Base-by-base conservation (phyloP, 2,888 invertebrate genomes). In the Sclerodermus sp. region DNA sequence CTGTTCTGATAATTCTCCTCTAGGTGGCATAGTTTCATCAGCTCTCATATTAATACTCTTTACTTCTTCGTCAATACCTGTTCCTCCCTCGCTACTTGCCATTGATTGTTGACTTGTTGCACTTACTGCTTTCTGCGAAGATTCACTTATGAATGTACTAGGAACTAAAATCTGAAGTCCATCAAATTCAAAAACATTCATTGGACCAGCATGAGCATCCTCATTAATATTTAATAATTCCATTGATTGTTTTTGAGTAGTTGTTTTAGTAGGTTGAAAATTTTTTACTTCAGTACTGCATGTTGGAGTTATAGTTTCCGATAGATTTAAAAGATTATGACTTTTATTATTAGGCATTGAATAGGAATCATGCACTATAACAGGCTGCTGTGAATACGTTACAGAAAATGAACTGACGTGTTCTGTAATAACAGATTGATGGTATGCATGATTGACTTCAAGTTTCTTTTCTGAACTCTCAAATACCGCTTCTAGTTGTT, bases 1-100 rank as follows among this genome's bases (percentile, higher is more conserved):
- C 74, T 91, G 92, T 13, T 91, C 92, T 12, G 91, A 91, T 37
- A 93, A 83, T 78, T 93, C 93, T 1, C 92, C 92, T 55, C 90
- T 84, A 0, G 92, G 88, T 32, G 93, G 92, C 91, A 93, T 92
- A 59, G 87, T 86, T 76, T 93, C 93, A 70, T 93, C 91, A 0
- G 92, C 87, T 63, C 90, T 85, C 67, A 93, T 91, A 71, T 91
- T 89, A 41, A 91, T 79, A 62, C 83, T 83, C 49, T 77, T 77
- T 10, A 77, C 74, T 55, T 76, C 77, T 43, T 77, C 77, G 32
- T 77, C 77, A 41, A 73, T 66, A n/a, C 74, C 74, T 23, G 67
- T 59, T 41, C 74, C 76, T 14, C 74, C 74, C 49, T 77, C 76
- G 45, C 77, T 77, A 53, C 76, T 77, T 13, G 74, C 71, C 68